Conservation (phyloP, 2,113 vertebrate species). For the Hystrix cristata region DNA sequence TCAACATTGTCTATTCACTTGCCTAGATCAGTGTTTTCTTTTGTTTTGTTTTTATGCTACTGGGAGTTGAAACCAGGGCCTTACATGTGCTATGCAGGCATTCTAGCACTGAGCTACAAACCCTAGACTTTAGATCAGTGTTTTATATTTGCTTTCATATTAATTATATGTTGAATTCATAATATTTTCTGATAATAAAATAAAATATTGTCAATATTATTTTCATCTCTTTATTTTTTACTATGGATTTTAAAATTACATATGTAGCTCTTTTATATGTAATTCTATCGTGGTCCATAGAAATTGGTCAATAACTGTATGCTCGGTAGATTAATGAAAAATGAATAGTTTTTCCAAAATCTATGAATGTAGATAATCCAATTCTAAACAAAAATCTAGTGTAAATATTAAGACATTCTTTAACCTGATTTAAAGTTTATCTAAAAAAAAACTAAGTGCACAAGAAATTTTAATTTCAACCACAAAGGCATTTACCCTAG, state of each 20-base stretch:
- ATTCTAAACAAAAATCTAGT: background rate
- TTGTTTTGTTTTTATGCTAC: background rate
- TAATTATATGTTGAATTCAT: background rate
- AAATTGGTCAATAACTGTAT: background rate
- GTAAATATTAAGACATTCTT: background rate
- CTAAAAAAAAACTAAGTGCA: background rate
- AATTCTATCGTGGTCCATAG: background rate
- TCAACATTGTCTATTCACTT: background rate
- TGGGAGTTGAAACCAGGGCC: background rate
- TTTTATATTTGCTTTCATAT: background rate
- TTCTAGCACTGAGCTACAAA: background rate
- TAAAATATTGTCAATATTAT: background rate
- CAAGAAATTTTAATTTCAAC: background rate
- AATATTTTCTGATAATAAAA: conserved; percentile 1
- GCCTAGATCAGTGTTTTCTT: background rate
- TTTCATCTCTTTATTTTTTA: background rate
- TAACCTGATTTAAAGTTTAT: background rate
- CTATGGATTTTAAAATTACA: background rate
- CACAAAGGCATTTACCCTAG: background rate
- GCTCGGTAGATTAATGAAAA: background rate
- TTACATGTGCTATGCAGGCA: background rate
- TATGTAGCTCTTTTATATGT: background rate
- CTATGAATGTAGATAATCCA: background rate
- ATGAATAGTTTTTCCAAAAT: background rate
- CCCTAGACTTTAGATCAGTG: background rate